Evolutionary conservation across 2,888 invertebrate species (phyloP).

Genomic region (Blomia tropicalis): DNA sequence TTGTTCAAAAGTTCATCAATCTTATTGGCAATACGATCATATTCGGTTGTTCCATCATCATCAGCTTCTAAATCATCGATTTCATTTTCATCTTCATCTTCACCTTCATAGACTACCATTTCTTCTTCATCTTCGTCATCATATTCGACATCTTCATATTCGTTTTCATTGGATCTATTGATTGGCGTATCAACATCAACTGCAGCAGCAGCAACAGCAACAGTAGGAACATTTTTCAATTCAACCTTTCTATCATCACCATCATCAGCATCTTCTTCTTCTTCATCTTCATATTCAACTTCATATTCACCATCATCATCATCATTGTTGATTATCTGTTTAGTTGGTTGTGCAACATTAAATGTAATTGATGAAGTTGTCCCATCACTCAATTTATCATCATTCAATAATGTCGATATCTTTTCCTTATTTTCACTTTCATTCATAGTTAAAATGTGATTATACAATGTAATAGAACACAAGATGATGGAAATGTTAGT

Average conservation of each 20-base stretch:
- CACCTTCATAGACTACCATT: neutral
- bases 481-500: too few relatives aligned
- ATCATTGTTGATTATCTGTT: neutral
- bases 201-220: too few relatives aligned
- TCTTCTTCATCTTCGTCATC: neutral
- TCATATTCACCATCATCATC: constrained; percentile 6
- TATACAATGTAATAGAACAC: too few relatives aligned
- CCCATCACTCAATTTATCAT: neutral
- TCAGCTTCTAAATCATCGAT: neutral
- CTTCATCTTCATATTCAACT: neutral
- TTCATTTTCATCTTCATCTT: constrained; percentile 1
- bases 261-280: constrained; percentile 1
- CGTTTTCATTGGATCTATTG: neutral
- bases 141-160: neutral
- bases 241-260: neutral
- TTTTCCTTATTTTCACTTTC: too few relatives aligned
- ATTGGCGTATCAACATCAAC: neutral
- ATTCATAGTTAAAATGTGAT: too few relatives aligned
- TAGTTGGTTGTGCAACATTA: neutral
- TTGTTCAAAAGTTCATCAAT: constrained; percentile 5
- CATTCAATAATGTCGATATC: neutral
- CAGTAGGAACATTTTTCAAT: too few relatives aligned
- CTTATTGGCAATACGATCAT: constrained; percentile 2
- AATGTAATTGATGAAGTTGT: neutral
- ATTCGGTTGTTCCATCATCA: neutral